Evolutionary conservation across 2,888 invertebrate genomes (phyloP), one percentile per base, ranked within the genome.

Genomic region (Drosophila infuscata): DNA sequence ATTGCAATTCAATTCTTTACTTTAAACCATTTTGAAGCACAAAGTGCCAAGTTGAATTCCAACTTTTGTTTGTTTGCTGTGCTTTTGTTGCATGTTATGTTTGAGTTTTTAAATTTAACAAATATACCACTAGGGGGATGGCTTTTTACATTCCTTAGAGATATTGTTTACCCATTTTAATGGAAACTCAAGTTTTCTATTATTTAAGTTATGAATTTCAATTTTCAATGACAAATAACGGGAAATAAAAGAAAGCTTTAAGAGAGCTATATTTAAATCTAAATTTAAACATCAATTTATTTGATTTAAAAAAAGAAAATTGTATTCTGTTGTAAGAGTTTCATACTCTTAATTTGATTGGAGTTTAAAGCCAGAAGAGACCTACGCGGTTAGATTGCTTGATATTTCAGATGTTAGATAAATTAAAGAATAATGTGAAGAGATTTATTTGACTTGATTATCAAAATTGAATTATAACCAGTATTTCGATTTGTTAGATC

Each of bases 21-120:
- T 63, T 78, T 70, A 64, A 69, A 54, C 36, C 56, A 52, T 51
- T 58, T 60, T 58, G 15, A 59, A 53, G 32, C 46, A 38, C 58
- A 70, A 71, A 71, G 58, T 62, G 57, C 9, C 54, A 74, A 82
- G 59, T 76, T 80, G 58, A 59, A 33, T 41, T 38, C 48, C 48
- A 54, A 70, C 48, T 60, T 67, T 63, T 58, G 15, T 36, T 15
- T 25, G 35, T 9, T 25, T 25, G 17, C 5, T 25, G 25, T 15
- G 30, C 25, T 20, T 12, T 12, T 62, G 30, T 17, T 49, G 9
- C 7, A 17, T 53, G 41, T 29, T 15, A 17, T 51, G 8, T 20
- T 46, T 53, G 0, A n/a, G n/a, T 12, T 69, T 64, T 17, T 53
- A n/a, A 43, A 49, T 51, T 62, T 25, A 35, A 12, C 25, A 38